These are phyloP conservation scores for Ceraclea dissimilis DNA, from an alignment of 2,888 invertebrate genomes.

Conservation along the genomic window DNA sequence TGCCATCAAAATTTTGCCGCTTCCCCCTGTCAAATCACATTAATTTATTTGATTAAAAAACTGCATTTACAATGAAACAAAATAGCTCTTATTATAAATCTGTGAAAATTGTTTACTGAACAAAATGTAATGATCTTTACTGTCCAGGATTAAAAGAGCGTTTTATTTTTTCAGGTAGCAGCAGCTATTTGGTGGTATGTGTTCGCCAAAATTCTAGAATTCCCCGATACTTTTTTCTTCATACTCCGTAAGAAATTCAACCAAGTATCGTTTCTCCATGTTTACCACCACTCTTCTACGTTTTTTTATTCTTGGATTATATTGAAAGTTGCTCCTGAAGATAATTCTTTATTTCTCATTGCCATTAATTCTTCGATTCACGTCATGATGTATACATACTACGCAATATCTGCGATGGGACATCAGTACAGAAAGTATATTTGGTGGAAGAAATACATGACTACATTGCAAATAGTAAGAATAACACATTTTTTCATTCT, in stretches of 20 bases:
- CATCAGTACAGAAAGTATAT: constrained; percentile 78
- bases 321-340: constrained; percentile 68
- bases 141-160: too few species aligned
- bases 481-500: too few species aligned
- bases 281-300: constrained; percentile 77
- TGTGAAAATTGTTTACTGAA: too few species aligned
- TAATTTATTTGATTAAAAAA: too few species aligned
- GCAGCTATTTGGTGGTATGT: constrained; percentile 75
- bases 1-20: too few species aligned
- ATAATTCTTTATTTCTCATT: constrained; percentile 85
- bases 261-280: constrained; percentile 77
- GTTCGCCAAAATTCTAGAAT: constrained; percentile 81
- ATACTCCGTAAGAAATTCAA: constrained; percentile 77
- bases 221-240: constrained; percentile 82
- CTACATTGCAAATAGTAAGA: constrained; percentile 74
- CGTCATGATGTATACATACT: constrained; percentile 81
- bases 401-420: constrained; percentile 79
- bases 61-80: too few species aligned
- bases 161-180: constrained; percentile 2
- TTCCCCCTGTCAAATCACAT: too few species aligned
- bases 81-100: too few species aligned
- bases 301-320: constrained; percentile 72
- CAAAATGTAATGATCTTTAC: too few species aligned
- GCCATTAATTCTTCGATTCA: constrained; percentile 80
- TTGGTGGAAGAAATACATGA: constrained; percentile 87